phyloP scores from a whole-genome alignment of 2,113 vertebrate species.

The Telmatochromis sp. region DNA sequence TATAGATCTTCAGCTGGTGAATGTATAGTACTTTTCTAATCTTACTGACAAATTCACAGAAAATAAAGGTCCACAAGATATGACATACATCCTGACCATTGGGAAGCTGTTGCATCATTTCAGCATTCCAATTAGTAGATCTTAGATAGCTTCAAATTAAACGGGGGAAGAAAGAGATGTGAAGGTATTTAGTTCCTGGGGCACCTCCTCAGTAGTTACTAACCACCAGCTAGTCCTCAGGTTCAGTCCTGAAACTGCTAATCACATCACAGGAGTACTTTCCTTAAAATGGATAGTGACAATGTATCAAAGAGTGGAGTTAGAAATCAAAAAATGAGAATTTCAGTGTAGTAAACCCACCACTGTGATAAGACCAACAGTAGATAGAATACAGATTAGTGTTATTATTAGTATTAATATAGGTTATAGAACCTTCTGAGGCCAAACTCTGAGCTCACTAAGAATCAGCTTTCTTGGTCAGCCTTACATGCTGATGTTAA shows the following conservation, averaged over 20 bases:
- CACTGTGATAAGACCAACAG: not conserved
- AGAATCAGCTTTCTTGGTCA: not conserved
- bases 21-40: not conserved
- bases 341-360: not conserved
- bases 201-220: not conserved
- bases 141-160: not conserved
- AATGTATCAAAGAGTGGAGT: not conserved
- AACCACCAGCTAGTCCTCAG: not conserved
- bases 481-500: not conserved
- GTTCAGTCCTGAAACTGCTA: not conserved
- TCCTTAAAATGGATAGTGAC: not conserved
- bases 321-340: not conserved
- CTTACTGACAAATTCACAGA: not conserved
- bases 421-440: not conserved
- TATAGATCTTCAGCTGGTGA: not conserved
- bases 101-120: not conserved
- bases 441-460: not conserved
- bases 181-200: not conserved
- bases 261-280: not conserved
- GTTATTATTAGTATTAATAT: not conserved
- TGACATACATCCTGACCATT: not conserved
- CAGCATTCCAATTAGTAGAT: not conserved
- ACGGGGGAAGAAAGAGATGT: not conserved
- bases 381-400: not conserved
- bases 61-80: not conserved